Evolutionary conservation across 2,888 invertebrate genomes (phyloP).

Genomic region (Galeruca laticollis): DNA sequence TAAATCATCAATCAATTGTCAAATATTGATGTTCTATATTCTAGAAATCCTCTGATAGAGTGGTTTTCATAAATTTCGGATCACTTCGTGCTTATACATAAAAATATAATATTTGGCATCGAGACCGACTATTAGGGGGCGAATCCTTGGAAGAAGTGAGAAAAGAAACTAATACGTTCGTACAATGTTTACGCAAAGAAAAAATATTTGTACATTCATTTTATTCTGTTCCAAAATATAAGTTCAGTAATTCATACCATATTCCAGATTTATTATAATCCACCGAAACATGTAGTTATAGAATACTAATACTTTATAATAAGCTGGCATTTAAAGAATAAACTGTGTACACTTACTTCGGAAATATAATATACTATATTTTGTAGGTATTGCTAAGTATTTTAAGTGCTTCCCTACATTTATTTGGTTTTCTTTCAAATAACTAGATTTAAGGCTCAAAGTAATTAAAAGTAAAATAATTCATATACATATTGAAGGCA

Average conservation of each 20-base stretch:
- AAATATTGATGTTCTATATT: constrained; percentile 43
- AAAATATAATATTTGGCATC: constrained; percentile 58
- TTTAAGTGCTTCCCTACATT: too few relatives aligned
- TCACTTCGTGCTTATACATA: constrained; percentile 60
- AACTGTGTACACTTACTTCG: too few relatives aligned
- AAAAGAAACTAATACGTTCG: background rate
- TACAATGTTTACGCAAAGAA: background rate
- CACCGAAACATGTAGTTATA: too few relatives aligned
- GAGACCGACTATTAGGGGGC: constrained; percentile 52
- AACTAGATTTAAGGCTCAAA: too few relatives aligned
- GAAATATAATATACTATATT: too few relatives aligned
- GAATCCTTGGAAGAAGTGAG: background rate
- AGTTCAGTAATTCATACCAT: background rate
- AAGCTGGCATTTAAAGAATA: too few relatives aligned
- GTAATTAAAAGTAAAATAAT: too few relatives aligned
- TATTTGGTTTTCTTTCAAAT: too few relatives aligned
- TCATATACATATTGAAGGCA: too few relatives aligned
- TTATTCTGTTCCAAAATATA: background rate
- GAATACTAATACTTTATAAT: too few relatives aligned
- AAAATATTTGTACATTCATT: background rate
- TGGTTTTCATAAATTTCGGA: constrained; percentile 55
- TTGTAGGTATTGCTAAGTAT: too few relatives aligned
- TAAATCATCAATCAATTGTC: constrained; percentile 27
- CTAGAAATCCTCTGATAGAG: constrained; percentile 52
- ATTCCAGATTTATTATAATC: too few relatives aligned